Percentiles rank a stretch among this genome's conserved stretches.
These are phyloP conservation scores for Rhinoraja longicauda DNA, from an alignment of 2,797 vertebrate genomes.

Conservation along the genomic window DNA sequence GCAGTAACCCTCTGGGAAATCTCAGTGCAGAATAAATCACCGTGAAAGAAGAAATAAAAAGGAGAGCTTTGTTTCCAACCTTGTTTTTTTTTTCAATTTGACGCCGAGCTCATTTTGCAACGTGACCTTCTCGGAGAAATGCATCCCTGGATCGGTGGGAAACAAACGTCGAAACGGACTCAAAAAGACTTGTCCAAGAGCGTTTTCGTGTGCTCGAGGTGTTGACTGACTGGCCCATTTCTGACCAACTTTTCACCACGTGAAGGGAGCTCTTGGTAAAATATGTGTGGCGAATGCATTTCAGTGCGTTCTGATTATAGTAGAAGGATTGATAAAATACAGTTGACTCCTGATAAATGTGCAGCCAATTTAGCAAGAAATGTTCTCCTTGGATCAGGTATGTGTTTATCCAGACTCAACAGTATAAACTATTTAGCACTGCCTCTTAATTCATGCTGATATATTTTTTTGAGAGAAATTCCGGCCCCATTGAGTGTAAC, in stretches of 20 bases:
- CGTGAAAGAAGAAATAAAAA: background rate
- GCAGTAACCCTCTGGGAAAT: background rate
- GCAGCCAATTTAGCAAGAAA: background rate
- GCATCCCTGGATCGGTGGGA: background rate
- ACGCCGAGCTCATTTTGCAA: slow-evolving; percentile 6
- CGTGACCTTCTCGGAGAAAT: background rate
- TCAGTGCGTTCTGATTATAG: slow-evolving; percentile 15
- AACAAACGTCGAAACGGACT: slow-evolving; percentile 8
- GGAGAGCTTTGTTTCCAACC: background rate
- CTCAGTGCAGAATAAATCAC: slow-evolving; percentile 6
- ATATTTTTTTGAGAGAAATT: slow-evolving; percentile 18
- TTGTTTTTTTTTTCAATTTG: slow-evolving; percentile 2
- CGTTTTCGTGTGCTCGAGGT: slow-evolving; percentile 3
- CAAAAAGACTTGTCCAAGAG: slow-evolving; percentile 17
- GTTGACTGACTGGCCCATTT: slow-evolving; percentile 22
- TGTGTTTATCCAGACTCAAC: slow-evolving; percentile 5
- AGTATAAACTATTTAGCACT: slow-evolving; percentile 4
- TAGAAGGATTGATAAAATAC: slow-evolving; percentile 34
- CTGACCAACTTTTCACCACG: slow-evolving; percentile 15
- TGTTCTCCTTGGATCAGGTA: slow-evolving; percentile 24
- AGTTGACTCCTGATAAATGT: slow-evolving; percentile 3
- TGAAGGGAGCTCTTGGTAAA: slow-evolving; percentile 35
- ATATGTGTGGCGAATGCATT: background rate
- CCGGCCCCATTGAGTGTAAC: background rate
- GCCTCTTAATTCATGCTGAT: background rate